A percentile compares a stretch with the other conserved stretches of the same genome.
Conservation (phyloP, 1,140 invertebrate species). For the Helicoverpa armigera region DNA sequence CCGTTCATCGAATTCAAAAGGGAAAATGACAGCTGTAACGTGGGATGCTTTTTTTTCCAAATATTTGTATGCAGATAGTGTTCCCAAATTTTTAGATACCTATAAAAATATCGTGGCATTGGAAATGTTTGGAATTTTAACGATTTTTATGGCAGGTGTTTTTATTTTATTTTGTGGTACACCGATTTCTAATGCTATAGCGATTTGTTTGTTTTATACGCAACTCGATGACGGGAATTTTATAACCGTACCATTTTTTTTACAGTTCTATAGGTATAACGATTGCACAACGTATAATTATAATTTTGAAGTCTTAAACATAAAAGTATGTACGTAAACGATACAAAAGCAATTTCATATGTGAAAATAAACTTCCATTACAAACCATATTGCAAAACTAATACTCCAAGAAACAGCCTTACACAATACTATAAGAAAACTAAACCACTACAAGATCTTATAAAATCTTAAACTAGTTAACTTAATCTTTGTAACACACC, state of each 20-base stretch:
- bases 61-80: constrained; percentile 15
- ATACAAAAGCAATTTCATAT: no score
- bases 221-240: no score
- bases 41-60: background rate
- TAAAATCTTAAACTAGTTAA: constrained; percentile 11
- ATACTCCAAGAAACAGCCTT: background rate
- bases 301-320: no score
- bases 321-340: no score
- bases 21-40: constrained; percentile 18
- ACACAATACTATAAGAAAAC: background rate
- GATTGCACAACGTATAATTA: no score
- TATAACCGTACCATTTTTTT: no score
- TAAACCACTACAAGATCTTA: background rate
- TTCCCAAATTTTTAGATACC: constrained; percentile 5
- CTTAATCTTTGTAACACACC: background rate
- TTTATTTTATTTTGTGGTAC: background rate
- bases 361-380: no score
- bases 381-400: no score
- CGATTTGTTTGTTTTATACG: background rate
- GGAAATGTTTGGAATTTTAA: constrained; percentile 1
- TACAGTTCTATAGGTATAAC: no score
- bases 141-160: background rate
- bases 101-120: background rate
- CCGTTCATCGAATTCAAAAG: background rate
- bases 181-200: constrained; percentile 6